Percentiles rank a stretch among this genome's conserved stretches.
Evolutionary conservation across 2,888 invertebrate species (phyloP).

Genomic region (Tigriopus californicus): DNA sequence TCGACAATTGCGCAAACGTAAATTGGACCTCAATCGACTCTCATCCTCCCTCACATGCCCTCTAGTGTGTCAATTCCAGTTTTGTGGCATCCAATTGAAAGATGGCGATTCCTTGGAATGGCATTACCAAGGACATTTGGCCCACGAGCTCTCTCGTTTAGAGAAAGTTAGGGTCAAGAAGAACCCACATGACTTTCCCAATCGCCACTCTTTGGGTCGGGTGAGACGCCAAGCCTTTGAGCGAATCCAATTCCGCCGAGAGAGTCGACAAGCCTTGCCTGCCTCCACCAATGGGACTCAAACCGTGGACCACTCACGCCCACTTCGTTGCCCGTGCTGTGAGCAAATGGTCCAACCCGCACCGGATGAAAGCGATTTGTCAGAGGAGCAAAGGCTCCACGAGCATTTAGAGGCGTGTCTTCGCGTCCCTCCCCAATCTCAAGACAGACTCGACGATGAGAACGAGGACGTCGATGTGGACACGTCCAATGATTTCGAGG

Average conservation of each 20-base stretch:
- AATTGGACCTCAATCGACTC: neutral
- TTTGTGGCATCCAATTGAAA: neutral
- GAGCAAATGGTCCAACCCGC: neutral
- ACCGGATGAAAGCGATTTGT: neutral
- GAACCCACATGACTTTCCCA: neutral
- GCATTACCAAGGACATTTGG: conserved; percentile 1
- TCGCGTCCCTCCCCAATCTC: neutral
- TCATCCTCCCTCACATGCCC: neutral
- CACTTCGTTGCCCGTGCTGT: neutral
- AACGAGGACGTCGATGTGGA: conserved; percentile 1
- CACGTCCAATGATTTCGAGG: conserved; percentile 38
- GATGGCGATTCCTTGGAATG: neutral
- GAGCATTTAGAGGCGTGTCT: neutral
- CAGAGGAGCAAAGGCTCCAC: no score
- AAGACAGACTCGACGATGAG: neutral
- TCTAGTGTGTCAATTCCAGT: neutral
- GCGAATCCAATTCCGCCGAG: neutral
- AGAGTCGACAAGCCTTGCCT: neutral
- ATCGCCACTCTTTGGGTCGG: neutral
- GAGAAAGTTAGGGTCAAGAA: neutral
- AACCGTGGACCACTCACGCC: neutral
- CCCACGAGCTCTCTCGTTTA: neutral
- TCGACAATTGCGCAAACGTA: neutral
- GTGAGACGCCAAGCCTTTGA: neutral
- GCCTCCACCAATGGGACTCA: no score